Evolutionary conservation across 2,113 vertebrate species (phyloP).

Genomic region (Telmatochromis brachygnathus): DNA sequence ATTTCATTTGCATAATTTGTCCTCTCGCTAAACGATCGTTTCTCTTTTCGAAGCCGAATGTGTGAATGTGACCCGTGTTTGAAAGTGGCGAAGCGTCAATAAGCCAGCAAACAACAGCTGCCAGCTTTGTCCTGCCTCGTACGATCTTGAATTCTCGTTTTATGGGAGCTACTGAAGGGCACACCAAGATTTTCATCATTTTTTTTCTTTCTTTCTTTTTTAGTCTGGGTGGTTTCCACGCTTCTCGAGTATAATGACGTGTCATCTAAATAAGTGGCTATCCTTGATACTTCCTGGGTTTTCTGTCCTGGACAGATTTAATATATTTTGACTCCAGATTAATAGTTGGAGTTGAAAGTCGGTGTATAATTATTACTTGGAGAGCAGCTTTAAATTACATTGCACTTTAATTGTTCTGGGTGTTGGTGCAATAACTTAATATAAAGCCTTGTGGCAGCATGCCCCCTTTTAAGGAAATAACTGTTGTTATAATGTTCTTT

Average conservation of each 20-base stretch:
- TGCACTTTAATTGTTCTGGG: background rate
- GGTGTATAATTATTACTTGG: background rate
- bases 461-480: background rate
- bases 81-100: background rate
- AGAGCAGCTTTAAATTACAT: background rate
- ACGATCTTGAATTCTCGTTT: background rate
- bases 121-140: background rate
- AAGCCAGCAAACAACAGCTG: background rate
- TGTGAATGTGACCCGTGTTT: background rate
- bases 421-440: background rate
- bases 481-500: background rate
- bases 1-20: conserved; percentile 11
- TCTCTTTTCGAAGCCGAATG: background rate
- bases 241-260: background rate
- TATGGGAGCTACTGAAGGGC: background rate
- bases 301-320: background rate
- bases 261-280: background rate
- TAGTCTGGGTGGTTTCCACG: background rate
- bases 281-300: background rate
- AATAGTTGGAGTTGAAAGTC: background rate
- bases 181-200: background rate
- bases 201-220: background rate
- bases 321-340: background rate
- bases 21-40: background rate
- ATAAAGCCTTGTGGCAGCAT: background rate